These are phyloP conservation scores for Trichonephila inaurata DNA, from an alignment of 1,140 invertebrate genomes.

Conservation along the genomic window DNA sequence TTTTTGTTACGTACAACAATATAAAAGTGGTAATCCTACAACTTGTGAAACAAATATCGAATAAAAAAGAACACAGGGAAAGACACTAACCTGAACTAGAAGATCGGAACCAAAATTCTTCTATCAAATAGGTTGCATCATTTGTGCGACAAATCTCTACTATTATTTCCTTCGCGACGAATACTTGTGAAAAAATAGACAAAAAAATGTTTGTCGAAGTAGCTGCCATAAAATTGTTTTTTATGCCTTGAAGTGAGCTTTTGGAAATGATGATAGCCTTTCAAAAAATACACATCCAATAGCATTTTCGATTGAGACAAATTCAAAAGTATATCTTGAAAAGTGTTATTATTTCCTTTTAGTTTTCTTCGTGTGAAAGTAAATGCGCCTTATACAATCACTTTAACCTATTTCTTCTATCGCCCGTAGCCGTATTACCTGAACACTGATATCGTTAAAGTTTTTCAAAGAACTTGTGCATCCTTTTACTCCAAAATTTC, in stretches of 20 bases:
- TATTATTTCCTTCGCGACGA: slow-evolving; percentile 61
- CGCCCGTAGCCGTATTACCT: slow-evolving; percentile 22
- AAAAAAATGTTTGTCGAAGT: slow-evolving; percentile 21
- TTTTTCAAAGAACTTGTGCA: background rate
- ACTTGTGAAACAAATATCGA: background rate
- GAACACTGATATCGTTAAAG: background rate
- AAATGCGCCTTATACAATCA: slow-evolving; percentile 39
- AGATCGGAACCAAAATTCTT: background rate
- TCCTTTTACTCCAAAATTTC: background rate
- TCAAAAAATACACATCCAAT: slow-evolving; percentile 60
- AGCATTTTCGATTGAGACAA: slow-evolving; percentile 50
- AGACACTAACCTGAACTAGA: background rate
- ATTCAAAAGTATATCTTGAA: slow-evolving; percentile 67
- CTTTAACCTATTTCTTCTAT: slow-evolving; percentile 42
- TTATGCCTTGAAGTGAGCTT: background rate
- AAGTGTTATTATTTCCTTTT: slow-evolving; percentile 71
- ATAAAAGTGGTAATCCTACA: background rate
- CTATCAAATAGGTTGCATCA: slow-evolving; percentile 5
- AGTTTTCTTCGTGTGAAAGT: slow-evolving; percentile 16
- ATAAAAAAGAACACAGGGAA: background rate
- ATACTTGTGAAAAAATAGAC: background rate
- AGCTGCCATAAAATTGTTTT: background rate
- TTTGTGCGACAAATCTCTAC: slow-evolving; percentile 62
- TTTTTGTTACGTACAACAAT: too few species aligned
- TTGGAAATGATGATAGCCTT: slow-evolving; percentile 58